Conservation (phyloP, 2,113 vertebrate species). For the Loxodonta africana region DNA sequence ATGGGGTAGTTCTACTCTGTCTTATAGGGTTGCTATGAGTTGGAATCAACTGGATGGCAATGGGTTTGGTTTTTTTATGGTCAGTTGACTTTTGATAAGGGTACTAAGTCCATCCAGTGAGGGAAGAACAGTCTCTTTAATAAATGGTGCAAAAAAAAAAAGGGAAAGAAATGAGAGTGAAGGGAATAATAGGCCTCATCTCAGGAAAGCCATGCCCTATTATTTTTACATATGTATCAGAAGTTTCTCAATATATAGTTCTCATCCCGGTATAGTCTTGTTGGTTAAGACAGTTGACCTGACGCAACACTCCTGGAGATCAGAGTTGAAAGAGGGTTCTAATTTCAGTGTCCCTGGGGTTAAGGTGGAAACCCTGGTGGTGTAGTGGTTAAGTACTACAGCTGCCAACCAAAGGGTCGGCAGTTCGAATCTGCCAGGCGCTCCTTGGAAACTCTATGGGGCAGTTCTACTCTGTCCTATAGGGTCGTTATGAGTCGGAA, state of each 20-base stretch:
- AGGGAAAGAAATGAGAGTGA: neutral
- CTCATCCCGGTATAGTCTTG: neutral
- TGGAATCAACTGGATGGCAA: too few species aligned
- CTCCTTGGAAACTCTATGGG: too few species aligned
- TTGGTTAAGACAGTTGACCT: neutral
- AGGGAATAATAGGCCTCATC: rapidly evolving
- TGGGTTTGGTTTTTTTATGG: neutral
- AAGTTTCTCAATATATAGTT: too few species aligned
- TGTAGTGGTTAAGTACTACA: too few species aligned
- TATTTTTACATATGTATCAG: rapidly evolving
- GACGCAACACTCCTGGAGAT: too few species aligned
- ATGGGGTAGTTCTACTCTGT: too few species aligned
- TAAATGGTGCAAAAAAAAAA: neutral
- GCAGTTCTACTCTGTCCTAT: too few species aligned
- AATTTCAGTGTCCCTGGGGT: neutral
- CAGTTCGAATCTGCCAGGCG: too few species aligned
- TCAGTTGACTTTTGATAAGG: neutral
- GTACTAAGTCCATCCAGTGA: neutral
- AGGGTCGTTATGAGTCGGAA: too few species aligned
- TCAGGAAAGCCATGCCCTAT: neutral
- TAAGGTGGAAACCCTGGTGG: too few species aligned
- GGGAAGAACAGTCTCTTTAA: neutral
- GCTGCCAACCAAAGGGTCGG: too few species aligned
- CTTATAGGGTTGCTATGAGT: too few species aligned
- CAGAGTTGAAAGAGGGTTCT: neutral